phyloP scores from a whole-genome alignment of 2,797 vertebrate species.

The Borostomias antarcticus region DNA sequence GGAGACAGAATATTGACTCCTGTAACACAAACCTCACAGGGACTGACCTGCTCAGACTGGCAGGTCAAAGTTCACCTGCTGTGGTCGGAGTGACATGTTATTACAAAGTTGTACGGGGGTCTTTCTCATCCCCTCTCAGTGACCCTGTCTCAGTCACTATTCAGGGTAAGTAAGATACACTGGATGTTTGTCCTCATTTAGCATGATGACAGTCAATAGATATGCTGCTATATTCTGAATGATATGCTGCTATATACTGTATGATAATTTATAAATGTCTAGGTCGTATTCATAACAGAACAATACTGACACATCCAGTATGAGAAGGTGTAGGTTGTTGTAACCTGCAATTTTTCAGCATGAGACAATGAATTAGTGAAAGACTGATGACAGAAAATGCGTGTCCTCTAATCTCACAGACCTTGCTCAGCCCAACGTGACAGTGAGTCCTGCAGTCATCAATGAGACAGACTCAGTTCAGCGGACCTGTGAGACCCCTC shows the following conservation, averaged over 20 bases:
- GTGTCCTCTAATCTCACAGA: not conserved
- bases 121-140: not conserved
- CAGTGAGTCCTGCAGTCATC: not conserved
- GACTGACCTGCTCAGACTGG: not conserved
- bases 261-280: too few relatives aligned
- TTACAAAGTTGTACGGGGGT: not conserved
- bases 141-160: not conserved
- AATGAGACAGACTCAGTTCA: constrained; percentile 41
- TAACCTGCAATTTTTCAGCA: too few relatives aligned
- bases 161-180: not conserved
- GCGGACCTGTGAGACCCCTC: constrained; percentile 27
- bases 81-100: not conserved
- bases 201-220: not conserved
- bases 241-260: too few relatives aligned
- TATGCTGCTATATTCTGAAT: too few relatives aligned
- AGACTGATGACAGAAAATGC: too few relatives aligned
- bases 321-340: too few relatives aligned
- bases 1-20: too few relatives aligned
- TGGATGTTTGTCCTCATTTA: not conserved
- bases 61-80: constrained; percentile 8
- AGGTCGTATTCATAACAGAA: too few relatives aligned
- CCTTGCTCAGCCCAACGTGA: not conserved
- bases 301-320: too few relatives aligned
- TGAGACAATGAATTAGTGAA: too few relatives aligned
- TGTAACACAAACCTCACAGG: not conserved